Evolutionary conservation across 2,797 vertebrate species (phyloP).

Genomic region (Glyptemys insculpta): DNA sequence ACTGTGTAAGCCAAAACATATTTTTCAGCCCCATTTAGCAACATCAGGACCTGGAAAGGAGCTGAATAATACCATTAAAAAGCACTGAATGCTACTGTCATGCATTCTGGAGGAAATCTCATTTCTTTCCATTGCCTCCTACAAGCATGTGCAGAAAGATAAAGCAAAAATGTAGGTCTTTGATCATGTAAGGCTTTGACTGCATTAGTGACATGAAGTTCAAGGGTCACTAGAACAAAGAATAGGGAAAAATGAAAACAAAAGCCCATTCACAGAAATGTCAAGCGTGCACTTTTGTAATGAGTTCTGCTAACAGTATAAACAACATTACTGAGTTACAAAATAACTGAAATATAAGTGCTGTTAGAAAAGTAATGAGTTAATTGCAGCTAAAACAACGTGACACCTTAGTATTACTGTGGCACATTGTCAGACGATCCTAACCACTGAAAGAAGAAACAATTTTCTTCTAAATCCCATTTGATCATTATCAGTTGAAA

Average conservation of each 20-base stretch:
- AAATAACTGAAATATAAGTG: slow-evolving; percentile 21
- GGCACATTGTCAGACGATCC: slow-evolving; percentile 14
- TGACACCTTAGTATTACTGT: slow-evolving; percentile 23
- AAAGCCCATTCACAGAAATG: slow-evolving; percentile 68
- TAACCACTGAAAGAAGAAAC: background rate
- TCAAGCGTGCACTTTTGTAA: slow-evolving; percentile 47
- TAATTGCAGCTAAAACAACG: slow-evolving; percentile 31
- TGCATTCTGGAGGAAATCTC: slow-evolving; percentile 13
- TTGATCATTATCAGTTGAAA: background rate
- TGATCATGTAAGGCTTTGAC: slow-evolving; percentile 63
- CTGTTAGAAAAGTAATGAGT: slow-evolving; percentile 47
- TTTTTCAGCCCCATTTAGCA: background rate
- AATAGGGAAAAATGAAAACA: slow-evolving; percentile 64
- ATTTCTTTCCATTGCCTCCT: slow-evolving; percentile 28
- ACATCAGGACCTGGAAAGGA: background rate
- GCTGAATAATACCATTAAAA: slow-evolving; percentile 12
- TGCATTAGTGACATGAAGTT: slow-evolving; percentile 65
- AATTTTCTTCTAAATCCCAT: background rate
- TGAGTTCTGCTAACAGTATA: slow-evolving; percentile 59
- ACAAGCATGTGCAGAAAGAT: slow-evolving; percentile 31
- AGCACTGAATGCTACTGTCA: slow-evolving; percentile 12
- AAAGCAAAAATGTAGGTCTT: slow-evolving; percentile 41
- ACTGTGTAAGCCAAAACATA: background rate
- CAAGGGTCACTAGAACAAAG: slow-evolving; percentile 67
- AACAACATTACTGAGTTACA: slow-evolving; percentile 40